Base-by-base conservation (phyloP, 2,797 vertebrate genomes). In the Pygocentrus nattereri region DNA sequence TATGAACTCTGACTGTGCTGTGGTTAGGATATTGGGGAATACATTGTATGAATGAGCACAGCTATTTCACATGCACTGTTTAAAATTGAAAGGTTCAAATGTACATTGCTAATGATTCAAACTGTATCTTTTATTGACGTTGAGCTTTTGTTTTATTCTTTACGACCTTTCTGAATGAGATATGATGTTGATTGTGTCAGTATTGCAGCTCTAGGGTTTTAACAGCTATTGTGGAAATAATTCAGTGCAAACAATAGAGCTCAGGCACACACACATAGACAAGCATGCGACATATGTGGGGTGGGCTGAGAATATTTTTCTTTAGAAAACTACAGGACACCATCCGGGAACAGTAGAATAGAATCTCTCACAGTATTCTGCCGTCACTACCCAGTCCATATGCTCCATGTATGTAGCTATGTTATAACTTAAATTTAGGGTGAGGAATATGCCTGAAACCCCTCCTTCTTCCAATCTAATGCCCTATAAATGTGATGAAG, bases 1-100 rank as follows among this genome's bases (percentile, higher is more conserved):
- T 74, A 27, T 85, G 79, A 85, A 82, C 83, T 79, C 75, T 69
- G 64, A 25, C 23, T 54, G 77, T 67, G 74, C 70, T 74, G 25
- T 50, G n/a, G 69, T 59, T 74, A 62, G 78, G 69, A 71, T 31
- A 34, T 34, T 38, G 75, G 61, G 49, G 79, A 85, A 82, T 85
- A 82, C 34, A 75, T 85, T 73, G 82, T 75, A 65, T 12, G 64
- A 82, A 75, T 79, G 75, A 65, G 64, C 71, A 58, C 71, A 75
- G 77, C 74, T 47, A 47, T 41, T 74, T 52, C 34, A 8, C 31
- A 59, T 13, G 31, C 69, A 62, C 27, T 50, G 25, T 68, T 76
- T n/a, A 72, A 80, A 76, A 67, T 80, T 78, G 73, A 78, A 81
- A 73, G 11, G 27, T n/a, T 31, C 4, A 21, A 56, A 73, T 30